Evolutionary conservation across 1,140 invertebrate species (phyloP).

Genomic region (Brachystomella parvula): DNA sequence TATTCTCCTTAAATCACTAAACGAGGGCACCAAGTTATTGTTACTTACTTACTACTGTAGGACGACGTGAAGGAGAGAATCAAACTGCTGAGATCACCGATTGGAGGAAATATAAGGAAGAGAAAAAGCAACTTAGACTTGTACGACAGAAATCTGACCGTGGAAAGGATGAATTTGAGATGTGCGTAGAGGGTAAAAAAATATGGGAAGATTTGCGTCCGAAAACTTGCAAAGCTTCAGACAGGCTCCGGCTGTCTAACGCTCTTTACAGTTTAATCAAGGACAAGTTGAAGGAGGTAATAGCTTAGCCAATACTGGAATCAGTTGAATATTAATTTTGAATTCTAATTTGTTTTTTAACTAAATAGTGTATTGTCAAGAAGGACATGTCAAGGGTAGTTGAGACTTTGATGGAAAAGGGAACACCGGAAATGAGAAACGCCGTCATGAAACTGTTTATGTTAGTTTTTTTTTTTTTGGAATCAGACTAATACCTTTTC

Average conservation of each 20-base stretch:
- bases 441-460: slow-evolving; percentile 1
- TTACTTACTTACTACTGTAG: no score
- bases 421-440: not conserved
- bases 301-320: not conserved
- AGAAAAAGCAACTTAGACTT: slow-evolving; percentile 17
- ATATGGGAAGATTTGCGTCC: slow-evolving; percentile 9
- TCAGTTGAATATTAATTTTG: no score
- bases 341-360: not conserved
- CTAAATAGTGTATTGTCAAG: not conserved
- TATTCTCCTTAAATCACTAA: no score
- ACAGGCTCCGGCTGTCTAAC: not conserved
- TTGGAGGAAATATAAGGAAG: slow-evolving; percentile 15
- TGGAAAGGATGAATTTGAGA: not conserved
- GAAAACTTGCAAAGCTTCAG: not conserved
- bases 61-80: not conserved
- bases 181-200: not conserved
- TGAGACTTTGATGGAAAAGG: slow-evolving; percentile 9
- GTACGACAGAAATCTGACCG: not conserved
- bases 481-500: not conserved
- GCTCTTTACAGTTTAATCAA: not conserved
- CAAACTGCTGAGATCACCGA: slow-evolving; percentile 11
- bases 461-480: slow-evolving; percentile 1
- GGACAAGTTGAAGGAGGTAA: slow-evolving; percentile 2
- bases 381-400: slow-evolving; percentile 11
- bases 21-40: no score